A percentile compares a stretch with the other conserved stretches of the same genome.
phyloP scores from a whole-genome alignment of 1,140 invertebrate species.

The Penaeus indicus region DNA sequence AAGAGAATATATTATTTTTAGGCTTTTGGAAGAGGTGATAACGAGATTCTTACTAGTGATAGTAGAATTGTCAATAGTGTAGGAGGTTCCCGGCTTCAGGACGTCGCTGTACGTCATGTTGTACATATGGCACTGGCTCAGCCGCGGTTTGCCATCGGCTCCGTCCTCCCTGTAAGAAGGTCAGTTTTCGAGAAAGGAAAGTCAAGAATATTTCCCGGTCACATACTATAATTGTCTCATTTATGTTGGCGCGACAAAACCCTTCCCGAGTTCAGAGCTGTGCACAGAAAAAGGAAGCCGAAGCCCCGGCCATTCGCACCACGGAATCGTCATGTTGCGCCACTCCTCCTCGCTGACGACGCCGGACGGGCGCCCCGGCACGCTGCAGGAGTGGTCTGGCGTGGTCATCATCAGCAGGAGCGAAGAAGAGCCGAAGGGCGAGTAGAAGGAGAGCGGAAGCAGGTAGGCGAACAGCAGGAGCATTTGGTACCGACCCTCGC shows the following conservation, averaged over 20 bases:
- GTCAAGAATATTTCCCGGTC: neutral
- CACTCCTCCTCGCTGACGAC: conserved; percentile 72
- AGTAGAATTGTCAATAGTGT: conserved; percentile 34
- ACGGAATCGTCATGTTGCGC: conserved; percentile 71
- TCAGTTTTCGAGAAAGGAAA: neutral
- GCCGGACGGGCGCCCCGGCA: conserved; percentile 70
- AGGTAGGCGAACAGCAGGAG: conserved; percentile 44
- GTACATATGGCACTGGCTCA: conserved; percentile 51
- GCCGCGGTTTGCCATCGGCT: conserved; percentile 27
- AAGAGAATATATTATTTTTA: too few species aligned
- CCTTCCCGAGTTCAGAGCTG: neutral
- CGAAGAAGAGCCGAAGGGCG: conserved; percentile 46
- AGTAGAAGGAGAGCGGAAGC: conserved; percentile 51
- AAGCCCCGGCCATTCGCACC: conserved; percentile 39
- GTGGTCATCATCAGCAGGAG: conserved; percentile 73
- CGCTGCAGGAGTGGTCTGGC: conserved; percentile 75
- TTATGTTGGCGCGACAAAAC: neutral
- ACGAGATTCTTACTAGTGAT: conserved; percentile 31
- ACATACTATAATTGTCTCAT: neutral
- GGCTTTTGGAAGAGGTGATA: neutral
- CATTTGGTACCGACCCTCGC: conserved; percentile 52
- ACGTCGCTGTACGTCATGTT: conserved; percentile 32
- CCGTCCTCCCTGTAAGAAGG: conserved; percentile 24
- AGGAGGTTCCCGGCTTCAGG: neutral
- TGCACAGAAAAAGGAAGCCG: neutral